phyloP scores from a whole-genome alignment of 2,888 invertebrate genomes.

The Stenodema calcarata region DNA sequence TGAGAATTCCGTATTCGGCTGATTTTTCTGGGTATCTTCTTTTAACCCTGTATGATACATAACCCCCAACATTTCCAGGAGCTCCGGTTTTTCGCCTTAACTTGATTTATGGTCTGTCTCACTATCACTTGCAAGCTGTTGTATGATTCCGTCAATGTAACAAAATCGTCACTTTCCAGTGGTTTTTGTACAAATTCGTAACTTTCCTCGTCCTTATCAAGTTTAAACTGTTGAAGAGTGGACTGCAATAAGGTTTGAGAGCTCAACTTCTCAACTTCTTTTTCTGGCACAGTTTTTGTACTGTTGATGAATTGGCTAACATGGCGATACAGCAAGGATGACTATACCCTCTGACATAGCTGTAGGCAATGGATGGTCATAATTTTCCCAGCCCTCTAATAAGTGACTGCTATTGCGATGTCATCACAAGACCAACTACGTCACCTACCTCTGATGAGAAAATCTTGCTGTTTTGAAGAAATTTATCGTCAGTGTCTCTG shows the following conservation, averaged over 20 bases:
- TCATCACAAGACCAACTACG: background rate
- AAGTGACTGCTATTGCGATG: background rate
- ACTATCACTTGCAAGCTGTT: background rate
- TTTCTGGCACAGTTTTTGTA: background rate
- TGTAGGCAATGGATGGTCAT: too few species aligned
- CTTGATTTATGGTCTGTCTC: background rate
- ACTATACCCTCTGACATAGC: background rate
- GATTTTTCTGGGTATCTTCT: background rate
- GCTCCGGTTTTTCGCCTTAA: background rate
- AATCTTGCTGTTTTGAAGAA: too few species aligned
- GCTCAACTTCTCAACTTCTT: too few species aligned
- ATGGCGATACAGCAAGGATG: background rate
- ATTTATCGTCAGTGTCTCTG: too few species aligned
- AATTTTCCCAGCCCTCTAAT: too few species aligned
- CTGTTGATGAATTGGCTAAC: background rate
- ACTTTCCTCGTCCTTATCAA: too few species aligned
- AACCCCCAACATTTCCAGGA: slow-evolving; percentile 3
- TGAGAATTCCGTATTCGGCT: background rate
- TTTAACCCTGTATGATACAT: background rate
- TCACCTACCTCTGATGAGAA: too few species aligned
- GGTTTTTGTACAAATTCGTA: too few species aligned
- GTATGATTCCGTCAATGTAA: background rate
- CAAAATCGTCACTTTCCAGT: too few species aligned
- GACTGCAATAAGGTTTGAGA: too few species aligned
- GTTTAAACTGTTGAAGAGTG: too few species aligned